Conservation (phyloP, 2,113 vertebrate species). For the Microcebus tavaratra region DNA sequence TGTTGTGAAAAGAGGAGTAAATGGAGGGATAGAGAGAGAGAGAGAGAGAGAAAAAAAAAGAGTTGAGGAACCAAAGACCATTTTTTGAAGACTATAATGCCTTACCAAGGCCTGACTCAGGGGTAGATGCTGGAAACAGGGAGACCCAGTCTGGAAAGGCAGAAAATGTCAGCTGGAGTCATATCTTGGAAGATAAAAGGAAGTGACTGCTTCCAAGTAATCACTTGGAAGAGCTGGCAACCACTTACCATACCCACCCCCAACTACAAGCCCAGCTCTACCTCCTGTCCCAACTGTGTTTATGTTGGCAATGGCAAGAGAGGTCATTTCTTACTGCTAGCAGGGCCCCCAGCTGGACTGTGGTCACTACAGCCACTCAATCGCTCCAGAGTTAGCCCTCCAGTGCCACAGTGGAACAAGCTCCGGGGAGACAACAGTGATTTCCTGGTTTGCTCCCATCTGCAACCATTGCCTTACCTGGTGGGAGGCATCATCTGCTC, state of each 20-base stretch:
- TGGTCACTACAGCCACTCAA: not conserved
- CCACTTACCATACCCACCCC: not conserved
- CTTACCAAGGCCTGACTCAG: not conserved
- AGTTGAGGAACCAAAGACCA: not conserved
- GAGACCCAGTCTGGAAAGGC: not conserved
- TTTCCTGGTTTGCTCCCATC: slow-evolving; percentile 83
- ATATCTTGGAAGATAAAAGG: not conserved
- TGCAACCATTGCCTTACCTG: slow-evolving; percentile 85
- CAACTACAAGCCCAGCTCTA: not conserved
- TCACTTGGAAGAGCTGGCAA: not conserved
- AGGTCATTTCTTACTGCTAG: not conserved
- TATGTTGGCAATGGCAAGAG: not conserved
- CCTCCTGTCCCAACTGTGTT: not conserved
- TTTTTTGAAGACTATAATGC: not conserved
- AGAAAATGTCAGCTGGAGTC: not conserved
- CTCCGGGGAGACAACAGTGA: slow-evolving; percentile 76
- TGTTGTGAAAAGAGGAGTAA: not conserved
- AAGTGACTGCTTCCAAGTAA: no score
- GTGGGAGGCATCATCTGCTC: slow-evolving; percentile 82
- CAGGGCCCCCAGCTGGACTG: not conserved
- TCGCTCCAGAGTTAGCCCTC: not conserved
- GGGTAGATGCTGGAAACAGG: not conserved
- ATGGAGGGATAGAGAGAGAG: not conserved
- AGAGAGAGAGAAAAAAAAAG: not conserved
- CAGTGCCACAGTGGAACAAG: not conserved